These are phyloP conservation scores for Meloidogyne floridensis DNA, from an alignment of 1,140 invertebrate species.

Conservation along the genomic window DNA sequence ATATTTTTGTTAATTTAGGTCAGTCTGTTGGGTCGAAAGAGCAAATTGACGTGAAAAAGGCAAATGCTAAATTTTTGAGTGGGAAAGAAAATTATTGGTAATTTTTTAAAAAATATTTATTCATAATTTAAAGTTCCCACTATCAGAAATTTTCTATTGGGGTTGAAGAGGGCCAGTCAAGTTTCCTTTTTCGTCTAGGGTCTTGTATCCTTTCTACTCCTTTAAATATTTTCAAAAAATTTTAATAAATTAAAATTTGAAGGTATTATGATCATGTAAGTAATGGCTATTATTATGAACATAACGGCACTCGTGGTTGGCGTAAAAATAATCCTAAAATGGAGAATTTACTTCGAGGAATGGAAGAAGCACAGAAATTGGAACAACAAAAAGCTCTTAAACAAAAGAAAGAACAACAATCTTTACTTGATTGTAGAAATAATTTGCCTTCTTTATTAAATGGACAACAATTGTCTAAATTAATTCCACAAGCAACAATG, in stretches of 20 bases:
- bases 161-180: no score
- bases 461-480: conserved; percentile 10
- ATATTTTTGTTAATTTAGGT: conserved; percentile 9
- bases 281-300: conserved; percentile 63
- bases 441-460: conserved; percentile 17
- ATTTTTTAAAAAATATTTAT: background rate
- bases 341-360: conserved; percentile 20
- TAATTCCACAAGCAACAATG: background rate
- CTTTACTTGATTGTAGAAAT: background rate
- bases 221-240: no score
- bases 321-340: conserved; percentile 50
- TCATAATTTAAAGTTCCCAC: no score
- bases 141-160: no score
- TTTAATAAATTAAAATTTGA: background rate
- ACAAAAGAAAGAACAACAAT: conserved; percentile 13
- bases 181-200: no score
- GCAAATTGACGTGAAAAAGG: conserved; percentile 11
- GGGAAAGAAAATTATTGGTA: conserved; percentile 40
- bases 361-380: background rate
- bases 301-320: conserved; percentile 63
- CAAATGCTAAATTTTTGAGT: background rate
- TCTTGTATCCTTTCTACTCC: no score
- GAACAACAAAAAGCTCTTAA: conserved; percentile 4
- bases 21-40: background rate
- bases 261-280: conserved; percentile 48